phyloP scores from a whole-genome alignment of 2,888 invertebrate species.

The Metopia argyrocephala region DNA sequence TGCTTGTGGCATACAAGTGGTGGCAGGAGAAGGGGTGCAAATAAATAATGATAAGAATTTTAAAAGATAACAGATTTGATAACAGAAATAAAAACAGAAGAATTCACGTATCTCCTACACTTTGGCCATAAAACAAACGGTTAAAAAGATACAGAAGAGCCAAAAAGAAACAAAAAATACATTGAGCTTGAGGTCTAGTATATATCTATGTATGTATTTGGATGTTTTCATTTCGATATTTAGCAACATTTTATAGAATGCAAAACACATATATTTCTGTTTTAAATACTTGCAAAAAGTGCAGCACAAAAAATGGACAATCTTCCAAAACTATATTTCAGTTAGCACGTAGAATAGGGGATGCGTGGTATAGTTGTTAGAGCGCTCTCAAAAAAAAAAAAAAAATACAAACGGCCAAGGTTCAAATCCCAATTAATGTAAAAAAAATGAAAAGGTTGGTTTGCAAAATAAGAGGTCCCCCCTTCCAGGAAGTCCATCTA shows the following conservation, averaged over 20 bases:
- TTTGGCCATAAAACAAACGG: not conserved
- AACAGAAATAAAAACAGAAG: not conserved
- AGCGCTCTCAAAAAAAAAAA: no score
- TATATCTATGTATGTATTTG: no score
- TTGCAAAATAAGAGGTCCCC: no score
- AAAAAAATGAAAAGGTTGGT: no score
- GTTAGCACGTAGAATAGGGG: no score
- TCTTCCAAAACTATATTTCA: no score
- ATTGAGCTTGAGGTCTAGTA: not conserved
- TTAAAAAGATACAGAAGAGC: not conserved
- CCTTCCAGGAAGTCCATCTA: no score
- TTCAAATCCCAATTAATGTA: no score
- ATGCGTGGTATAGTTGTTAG: no score
- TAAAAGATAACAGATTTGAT: constrained; percentile 12
- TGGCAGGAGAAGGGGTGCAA: not conserved
- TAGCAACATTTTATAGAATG: not conserved
- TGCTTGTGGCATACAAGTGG: not conserved
- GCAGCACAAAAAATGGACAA: no score
- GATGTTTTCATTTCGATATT: not conserved
- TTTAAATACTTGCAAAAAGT: not conserved
- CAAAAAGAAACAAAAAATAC: not conserved
- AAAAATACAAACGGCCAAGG: no score
- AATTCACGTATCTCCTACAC: constrained; percentile 16
- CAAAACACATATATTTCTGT: not conserved
- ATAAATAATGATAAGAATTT: constrained; percentile 17